Percentiles rank a stretch among this genome's conserved stretches.
These are phyloP conservation scores for Andrena camellia DNA, from an alignment of 2,888 invertebrate genomes.

Conservation along the genomic window DNA sequence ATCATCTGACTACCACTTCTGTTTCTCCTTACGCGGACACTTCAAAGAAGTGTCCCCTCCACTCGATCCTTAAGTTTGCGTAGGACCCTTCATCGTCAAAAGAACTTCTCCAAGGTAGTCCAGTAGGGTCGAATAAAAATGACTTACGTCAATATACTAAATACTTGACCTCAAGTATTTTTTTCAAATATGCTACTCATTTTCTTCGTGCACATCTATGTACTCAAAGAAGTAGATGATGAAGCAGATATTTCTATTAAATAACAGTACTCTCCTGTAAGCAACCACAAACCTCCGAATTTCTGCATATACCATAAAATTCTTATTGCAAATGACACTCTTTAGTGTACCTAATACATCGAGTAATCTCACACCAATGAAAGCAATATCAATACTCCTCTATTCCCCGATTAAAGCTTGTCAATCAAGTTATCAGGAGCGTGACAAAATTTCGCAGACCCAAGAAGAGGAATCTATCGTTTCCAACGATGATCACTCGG, in stretches of 20 bases:
- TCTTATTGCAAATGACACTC: not conserved
- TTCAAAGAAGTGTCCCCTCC: not conserved
- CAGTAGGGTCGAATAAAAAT: not conserved
- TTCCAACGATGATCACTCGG: too few species aligned
- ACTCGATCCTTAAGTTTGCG: not conserved
- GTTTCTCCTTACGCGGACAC: not conserved
- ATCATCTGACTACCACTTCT: not conserved
- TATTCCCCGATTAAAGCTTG: not conserved
- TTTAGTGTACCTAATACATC: too few species aligned
- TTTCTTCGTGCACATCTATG: not conserved
- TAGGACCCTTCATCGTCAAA: not conserved
- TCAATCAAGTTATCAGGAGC: too few species aligned
- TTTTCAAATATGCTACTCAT: not conserved
- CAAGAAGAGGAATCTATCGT: not conserved
- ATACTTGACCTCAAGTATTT: too few species aligned
- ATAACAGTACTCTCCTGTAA: not conserved
- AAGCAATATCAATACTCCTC: not conserved
- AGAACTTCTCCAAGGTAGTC: conserved; percentile 24
- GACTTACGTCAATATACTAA: too few species aligned
- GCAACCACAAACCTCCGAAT: not conserved
- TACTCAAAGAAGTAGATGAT: not conserved
- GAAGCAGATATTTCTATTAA: not conserved
- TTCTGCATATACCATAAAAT: not conserved
- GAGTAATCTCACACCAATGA: not conserved
- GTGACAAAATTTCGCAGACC: not conserved